Conservation (phyloP, 2,888 invertebrate species). For the Ormyrus pomaceus region DNA sequence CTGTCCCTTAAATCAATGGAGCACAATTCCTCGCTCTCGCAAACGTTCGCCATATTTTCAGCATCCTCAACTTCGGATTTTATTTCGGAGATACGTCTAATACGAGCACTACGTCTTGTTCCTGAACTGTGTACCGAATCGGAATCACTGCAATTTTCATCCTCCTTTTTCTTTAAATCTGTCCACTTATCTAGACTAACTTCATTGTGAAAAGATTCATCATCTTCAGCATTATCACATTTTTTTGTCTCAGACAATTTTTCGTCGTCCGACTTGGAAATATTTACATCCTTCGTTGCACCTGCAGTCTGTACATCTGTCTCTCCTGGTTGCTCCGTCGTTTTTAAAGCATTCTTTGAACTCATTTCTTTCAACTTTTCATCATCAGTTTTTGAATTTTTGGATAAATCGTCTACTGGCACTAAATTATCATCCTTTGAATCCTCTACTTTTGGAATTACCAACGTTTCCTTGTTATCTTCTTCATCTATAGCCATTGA, state of each 20-base stretch:
- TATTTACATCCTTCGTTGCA: constrained; percentile 44
- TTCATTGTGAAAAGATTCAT: constrained; percentile 47
- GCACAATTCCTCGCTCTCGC: constrained; percentile 52
- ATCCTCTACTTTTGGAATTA: constrained; percentile 32
- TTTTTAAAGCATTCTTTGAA: constrained; percentile 48
- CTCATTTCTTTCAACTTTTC: constrained; percentile 67
- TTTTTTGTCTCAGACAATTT: constrained; percentile 63
- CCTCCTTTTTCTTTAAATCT: constrained; percentile 2
- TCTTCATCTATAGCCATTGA: background rate
- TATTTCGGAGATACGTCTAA: constrained; percentile 49
- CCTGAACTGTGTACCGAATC: constrained; percentile 25
- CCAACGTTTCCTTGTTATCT: background rate
- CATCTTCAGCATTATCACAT: constrained; percentile 25
- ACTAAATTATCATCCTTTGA: constrained; percentile 39
- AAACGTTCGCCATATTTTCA: constrained; percentile 32
- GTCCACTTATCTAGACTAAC: constrained; percentile 44
- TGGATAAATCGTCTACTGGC: constrained; percentile 58
- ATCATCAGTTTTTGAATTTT: constrained; percentile 67
- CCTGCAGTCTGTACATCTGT: background rate
- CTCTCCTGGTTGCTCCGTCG: constrained; percentile 31
- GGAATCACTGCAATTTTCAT: constrained; percentile 30
- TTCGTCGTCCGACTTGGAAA: constrained; percentile 66
- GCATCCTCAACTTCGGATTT: constrained; percentile 48
- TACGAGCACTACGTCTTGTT: constrained; percentile 53
- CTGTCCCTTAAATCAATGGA: constrained; percentile 54